Conservation (phyloP, 64 coral and sea anemone species). For the Stylophora pistillata region DNA sequence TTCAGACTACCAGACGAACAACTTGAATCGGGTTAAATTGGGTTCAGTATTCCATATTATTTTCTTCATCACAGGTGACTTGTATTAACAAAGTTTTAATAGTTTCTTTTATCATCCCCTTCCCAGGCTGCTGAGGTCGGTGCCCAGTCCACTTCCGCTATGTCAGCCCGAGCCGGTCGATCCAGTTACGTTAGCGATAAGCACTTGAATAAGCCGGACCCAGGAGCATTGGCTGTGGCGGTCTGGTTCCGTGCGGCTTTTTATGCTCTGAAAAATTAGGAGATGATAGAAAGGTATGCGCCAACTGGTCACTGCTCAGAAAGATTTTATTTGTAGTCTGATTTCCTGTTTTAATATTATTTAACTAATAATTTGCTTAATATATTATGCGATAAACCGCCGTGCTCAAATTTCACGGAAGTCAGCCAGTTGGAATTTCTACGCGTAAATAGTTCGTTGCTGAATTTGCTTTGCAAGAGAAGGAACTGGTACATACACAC, state of each 20-base stretch:
- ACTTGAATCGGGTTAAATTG: neutral
- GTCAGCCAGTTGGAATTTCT: too few relatives aligned
- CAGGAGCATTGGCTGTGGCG: slow-evolving; percentile 77
- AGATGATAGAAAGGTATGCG: neutral
- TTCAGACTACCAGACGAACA: too few relatives aligned
- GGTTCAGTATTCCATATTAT: neutral
- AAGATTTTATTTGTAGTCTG: neutral
- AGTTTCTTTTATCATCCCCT: neutral
- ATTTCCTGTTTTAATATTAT: too few relatives aligned
- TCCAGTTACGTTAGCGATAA: slow-evolving; percentile 81
- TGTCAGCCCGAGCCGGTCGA: slow-evolving; percentile 89
- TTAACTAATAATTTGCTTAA: too few relatives aligned
- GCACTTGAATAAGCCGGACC: slow-evolving; percentile 77
- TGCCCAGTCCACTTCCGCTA: slow-evolving; percentile 71
- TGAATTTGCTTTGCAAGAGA: too few relatives aligned
- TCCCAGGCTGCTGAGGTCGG: slow-evolving; percentile 78
- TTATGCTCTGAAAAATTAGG: slow-evolving; percentile 43
- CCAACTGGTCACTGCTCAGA: neutral
- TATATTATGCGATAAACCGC: too few relatives aligned
- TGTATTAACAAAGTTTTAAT: neutral
- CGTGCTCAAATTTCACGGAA: too few relatives aligned
- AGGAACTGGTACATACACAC: too few relatives aligned
- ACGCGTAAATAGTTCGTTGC: too few relatives aligned
- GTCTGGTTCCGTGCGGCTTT: slow-evolving; percentile 77
- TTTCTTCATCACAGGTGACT: neutral